These are phyloP conservation scores for Pelecanus crispus DNA, from an alignment of 2,113 vertebrate species.

Conservation along the genomic window DNA sequence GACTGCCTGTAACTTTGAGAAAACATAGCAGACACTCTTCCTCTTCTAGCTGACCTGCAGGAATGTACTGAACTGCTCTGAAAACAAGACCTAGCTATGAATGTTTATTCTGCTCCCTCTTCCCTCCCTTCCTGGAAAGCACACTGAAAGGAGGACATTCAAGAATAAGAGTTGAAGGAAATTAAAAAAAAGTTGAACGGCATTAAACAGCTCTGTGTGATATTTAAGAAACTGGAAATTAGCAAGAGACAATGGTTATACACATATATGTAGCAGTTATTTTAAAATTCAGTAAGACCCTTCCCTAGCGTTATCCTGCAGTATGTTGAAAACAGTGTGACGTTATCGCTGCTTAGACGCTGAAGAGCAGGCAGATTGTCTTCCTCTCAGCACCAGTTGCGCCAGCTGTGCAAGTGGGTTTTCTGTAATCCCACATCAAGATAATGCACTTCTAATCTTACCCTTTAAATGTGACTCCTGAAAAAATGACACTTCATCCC, in stretches of 20 bases:
- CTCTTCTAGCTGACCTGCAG: neutral
- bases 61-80: neutral
- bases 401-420: conserved; percentile 10
- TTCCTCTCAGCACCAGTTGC: neutral
- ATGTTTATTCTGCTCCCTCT: conserved; percentile 25
- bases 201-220: neutral
- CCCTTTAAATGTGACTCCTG: neutral
- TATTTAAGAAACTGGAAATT: neutral
- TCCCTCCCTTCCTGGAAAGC: conserved; percentile 24
- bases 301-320: neutral
- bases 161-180: neutral
- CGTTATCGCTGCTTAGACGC: neutral
- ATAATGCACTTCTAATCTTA: conserved; percentile 38
- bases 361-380: neutral
- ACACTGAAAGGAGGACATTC: neutral
- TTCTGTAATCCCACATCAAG: conserved; percentile 10
- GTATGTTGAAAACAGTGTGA: neutral
- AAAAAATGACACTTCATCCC: neutral
- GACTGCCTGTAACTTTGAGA: neutral
- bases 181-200: neutral
- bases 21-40: neutral
- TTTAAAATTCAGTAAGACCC: neutral
- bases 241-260: neutral
- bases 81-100: conserved; percentile 20
- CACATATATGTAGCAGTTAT: neutral